Evolutionary conservation across 2,113 vertebrate species (phyloP).

Genomic region (Herpetotheres cachinnans): DNA sequence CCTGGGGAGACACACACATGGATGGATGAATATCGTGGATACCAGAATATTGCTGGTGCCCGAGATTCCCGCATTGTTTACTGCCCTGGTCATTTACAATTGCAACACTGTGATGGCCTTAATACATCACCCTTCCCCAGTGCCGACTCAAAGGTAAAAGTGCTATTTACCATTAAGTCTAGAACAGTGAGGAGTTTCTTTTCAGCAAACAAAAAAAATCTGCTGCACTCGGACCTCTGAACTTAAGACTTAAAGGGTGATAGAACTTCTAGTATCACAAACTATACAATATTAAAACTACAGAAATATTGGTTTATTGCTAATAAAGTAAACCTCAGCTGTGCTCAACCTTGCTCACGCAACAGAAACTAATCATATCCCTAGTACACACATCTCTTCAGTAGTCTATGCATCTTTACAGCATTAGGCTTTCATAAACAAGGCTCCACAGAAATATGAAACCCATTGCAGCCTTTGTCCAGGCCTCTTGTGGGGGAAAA

Average conservation of each 20-base stretch:
- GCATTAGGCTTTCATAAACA: background rate
- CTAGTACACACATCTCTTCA: background rate
- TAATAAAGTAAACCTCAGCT: background rate
- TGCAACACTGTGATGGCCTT: background rate
- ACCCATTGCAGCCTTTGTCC: background rate
- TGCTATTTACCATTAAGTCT: background rate
- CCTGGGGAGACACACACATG: fast-evolving
- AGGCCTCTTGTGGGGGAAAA: background rate
- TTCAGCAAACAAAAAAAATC: background rate
- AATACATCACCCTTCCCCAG: background rate
- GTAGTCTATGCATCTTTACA: background rate
- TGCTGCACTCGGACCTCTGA: background rate
- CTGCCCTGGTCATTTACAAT: background rate
- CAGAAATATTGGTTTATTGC: background rate
- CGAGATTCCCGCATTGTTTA: background rate
- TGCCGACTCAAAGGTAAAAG: background rate
- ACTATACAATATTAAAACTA: background rate
- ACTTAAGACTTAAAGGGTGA: background rate
- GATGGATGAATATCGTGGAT: background rate
- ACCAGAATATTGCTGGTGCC: background rate
- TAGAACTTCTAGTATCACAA: background rate
- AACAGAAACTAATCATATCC: background rate
- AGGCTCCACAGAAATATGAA: background rate
- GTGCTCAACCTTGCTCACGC: background rate
- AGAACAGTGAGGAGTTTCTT: background rate